Evolutionary conservation across 2,797 vertebrate species (phyloP), one percentile per base, ranked within the genome.

Genomic region (Discoglossus pictus): DNA sequence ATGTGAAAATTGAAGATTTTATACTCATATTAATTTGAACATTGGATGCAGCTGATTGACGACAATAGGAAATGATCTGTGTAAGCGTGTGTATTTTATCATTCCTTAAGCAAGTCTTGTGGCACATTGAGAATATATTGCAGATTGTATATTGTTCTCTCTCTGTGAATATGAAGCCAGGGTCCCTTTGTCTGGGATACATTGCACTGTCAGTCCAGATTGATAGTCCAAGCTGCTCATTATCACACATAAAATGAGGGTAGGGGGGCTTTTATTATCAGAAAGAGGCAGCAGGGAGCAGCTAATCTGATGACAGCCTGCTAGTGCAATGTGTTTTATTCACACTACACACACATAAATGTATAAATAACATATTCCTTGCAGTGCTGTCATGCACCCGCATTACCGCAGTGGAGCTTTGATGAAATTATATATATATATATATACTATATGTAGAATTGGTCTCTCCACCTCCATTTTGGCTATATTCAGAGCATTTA

Each of bases 161-260:
- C n/a, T 12, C 11, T 36, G 27, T 18, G 1, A 24, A 39, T 6
- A 24, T n/a, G 21, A 16, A n/a, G 7, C 25, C 21, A 9, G 6
- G 2, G 23, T 25, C 8, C 13, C 38, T 43, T 59, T 59, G 55
- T 59, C 34, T 31, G n/a, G 39, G 13, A 12, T 18, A 2, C 4
- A 43, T 43, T 25, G 39, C 23, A 27, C 39, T 27, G 38, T 59
- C 55, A 59, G 21, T 3, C 15, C 15, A 27, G 55, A 59, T 59
- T 59, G 39, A 59, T 59, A 17, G 39, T 3, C 20, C 55, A 59
- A 11, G n/a, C 55, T 38, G 52, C 16, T 38, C 17, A 23, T 54
- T 54, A 27, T 59, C n/a, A 21, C 23, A 16, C 24, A 11, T 59
- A 17, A 2, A 16, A 59, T 59, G 43, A 43, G 42, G 39, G 12